Conservation (phyloP, 2,888 invertebrate genomes). For the Ochropleura plecta region DNA sequence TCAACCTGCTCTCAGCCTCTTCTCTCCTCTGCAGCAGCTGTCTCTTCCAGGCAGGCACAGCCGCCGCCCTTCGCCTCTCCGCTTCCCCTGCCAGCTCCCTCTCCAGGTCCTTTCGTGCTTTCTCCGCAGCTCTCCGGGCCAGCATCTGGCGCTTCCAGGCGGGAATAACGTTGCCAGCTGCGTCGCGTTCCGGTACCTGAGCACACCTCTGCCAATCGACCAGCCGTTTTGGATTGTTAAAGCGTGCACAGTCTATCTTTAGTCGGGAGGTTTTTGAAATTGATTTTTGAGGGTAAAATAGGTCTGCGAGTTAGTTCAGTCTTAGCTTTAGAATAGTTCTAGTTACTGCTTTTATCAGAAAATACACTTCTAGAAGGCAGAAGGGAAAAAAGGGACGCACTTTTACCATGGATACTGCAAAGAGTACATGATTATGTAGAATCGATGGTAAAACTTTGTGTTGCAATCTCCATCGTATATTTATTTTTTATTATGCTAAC, state of each 20-base stretch:
- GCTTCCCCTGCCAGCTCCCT: constrained; percentile 96
- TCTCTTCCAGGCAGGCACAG: constrained; percentile 98
- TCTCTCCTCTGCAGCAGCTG: constrained; percentile 96
- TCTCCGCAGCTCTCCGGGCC: constrained; percentile 98
- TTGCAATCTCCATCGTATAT: neutral
- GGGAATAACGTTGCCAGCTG: constrained; percentile 96
- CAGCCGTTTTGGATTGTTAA: constrained; percentile 74
- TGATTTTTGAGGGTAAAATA: constrained; percentile 11
- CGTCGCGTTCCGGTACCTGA: constrained; percentile 97
- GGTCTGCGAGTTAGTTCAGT: constrained; percentile 15
- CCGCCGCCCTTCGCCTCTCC: constrained; percentile 95
- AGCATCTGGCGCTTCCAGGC: constrained; percentile 99
- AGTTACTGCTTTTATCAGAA: neutral
- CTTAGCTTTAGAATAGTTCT: neutral
- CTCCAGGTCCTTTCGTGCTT: constrained; percentile 97
- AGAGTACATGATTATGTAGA: neutral
- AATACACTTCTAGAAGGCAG: neutral
- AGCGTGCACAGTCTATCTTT: constrained; percentile 62
- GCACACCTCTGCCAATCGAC: constrained; percentile 87
- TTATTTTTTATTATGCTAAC: neutral
- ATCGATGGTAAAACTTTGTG: neutral
- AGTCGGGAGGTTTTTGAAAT: constrained; percentile 41
- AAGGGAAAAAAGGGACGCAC: neutral
- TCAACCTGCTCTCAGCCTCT: constrained; percentile 94
- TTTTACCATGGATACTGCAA: neutral